Evolutionary conservation across 2,797 vertebrate genomes (phyloP).

Genomic region (Ceryle rudis): DNA sequence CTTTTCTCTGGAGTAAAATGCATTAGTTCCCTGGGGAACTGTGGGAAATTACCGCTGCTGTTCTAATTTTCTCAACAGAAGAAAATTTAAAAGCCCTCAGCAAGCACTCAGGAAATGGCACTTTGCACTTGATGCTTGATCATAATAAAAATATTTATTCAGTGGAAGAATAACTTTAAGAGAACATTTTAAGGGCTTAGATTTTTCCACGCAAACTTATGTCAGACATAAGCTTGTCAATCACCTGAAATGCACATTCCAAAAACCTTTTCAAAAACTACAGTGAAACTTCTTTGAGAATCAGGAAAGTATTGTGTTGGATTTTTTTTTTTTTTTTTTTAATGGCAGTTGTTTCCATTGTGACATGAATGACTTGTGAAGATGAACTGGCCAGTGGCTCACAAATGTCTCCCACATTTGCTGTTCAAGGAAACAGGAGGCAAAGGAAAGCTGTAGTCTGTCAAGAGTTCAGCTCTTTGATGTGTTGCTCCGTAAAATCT

Average conservation of each 20-base stretch:
- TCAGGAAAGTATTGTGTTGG: not conserved
- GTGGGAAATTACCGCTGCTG: not conserved
- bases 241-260: not conserved
- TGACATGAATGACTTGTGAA: not conserved
- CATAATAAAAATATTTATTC: slow-evolving; percentile 1
- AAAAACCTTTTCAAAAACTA: not conserved
- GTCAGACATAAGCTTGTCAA: not conserved
- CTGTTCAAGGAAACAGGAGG: not conserved
- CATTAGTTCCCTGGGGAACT: not conserved
- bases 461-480: not conserved
- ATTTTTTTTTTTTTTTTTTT: not conserved
- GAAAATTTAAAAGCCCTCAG: not conserved
- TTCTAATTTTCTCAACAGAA: not conserved
- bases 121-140: not conserved
- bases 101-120: not conserved
- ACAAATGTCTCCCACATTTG: not conserved
- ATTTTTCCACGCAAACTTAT: not conserved
- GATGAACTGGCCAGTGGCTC: not conserved
- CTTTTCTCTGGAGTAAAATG: not conserved
- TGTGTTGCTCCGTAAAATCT: not conserved
- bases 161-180: not conserved
- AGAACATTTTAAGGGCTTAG: not conserved
- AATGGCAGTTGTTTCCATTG: not conserved
- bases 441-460: not conserved
- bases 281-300: not conserved